Conservation (phyloP, 2,113 vertebrate species). For the Callithrix jacchus region DNA sequence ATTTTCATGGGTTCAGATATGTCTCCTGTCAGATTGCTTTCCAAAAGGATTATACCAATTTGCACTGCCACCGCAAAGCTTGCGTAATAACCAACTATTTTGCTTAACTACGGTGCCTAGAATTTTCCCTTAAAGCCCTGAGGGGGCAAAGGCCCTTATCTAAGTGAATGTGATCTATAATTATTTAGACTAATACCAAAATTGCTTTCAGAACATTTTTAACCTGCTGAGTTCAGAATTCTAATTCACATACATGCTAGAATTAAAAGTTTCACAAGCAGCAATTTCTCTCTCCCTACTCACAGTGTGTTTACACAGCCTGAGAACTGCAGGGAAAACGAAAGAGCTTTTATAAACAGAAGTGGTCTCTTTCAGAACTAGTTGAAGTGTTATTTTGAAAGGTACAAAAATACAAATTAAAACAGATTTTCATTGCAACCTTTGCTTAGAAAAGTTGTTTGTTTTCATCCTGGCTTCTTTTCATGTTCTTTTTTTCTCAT, state of each 20-base stretch:
- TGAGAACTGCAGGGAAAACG: neutral
- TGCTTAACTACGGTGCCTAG: slow-evolving; percentile 69
- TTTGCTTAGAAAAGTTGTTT: slow-evolving; percentile 41
- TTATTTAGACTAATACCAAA: slow-evolving; percentile 77
- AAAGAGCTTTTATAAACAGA: slow-evolving; percentile 31
- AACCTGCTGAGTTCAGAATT: slow-evolving; percentile 70
- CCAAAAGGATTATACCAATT: slow-evolving; percentile 67
- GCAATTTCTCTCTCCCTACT: slow-evolving; percentile 11
- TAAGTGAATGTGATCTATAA: slow-evolving; percentile 70
- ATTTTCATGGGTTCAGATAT: slow-evolving; percentile 35
- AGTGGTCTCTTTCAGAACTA: slow-evolving; percentile 36
- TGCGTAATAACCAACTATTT: slow-evolving; percentile 59
- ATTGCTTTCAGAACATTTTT: slow-evolving; percentile 73
- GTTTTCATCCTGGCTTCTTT: neutral
- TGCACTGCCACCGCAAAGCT: slow-evolving; percentile 52
- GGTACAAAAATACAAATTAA: slow-evolving; percentile 64
- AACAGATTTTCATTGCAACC: slow-evolving; percentile 17
- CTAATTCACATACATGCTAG: slow-evolving; percentile 4
- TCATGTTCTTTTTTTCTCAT: neutral
- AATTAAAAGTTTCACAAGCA: slow-evolving; percentile 59
- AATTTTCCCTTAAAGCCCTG: slow-evolving; percentile 48
- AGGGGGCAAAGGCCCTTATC: slow-evolving; percentile 69
- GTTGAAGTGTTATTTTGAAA: slow-evolving; percentile 46
- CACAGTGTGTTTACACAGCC: slow-evolving; percentile 47
- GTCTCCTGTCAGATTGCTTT: slow-evolving; percentile 65